Conservation (phyloP, 2,888 invertebrate species). For the Drosophila macrothrix region DNA sequence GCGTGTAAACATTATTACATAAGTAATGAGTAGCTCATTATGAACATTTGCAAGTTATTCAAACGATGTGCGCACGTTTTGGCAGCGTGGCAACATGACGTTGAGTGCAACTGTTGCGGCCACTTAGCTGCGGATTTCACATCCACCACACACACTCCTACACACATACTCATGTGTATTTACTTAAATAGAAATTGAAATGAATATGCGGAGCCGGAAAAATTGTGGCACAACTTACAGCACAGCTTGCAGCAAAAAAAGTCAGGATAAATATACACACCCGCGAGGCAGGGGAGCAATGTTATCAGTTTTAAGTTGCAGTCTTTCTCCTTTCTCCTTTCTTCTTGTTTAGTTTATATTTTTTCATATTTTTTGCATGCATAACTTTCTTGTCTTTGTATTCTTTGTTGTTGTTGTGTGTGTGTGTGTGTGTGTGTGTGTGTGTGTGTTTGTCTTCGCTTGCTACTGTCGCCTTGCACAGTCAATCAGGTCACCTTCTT, state of each 20-base stretch:
- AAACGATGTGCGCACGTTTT: slow-evolving; percentile 56
- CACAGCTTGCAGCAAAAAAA: slow-evolving; percentile 53
- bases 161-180: slow-evolving; percentile 1
- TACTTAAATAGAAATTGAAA: slow-evolving; percentile 69
- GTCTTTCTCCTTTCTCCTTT: background rate
- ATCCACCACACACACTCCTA: background rate
- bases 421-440: slow-evolving; percentile 10
- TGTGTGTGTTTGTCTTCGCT: slow-evolving; percentile 7
- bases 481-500: slow-evolving; percentile 53
- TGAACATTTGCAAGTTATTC: slow-evolving; percentile 48
- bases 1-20: slow-evolving; percentile 31
- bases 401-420: background rate
- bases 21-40: slow-evolving; percentile 34
- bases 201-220: slow-evolving; percentile 42
- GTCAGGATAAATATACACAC: slow-evolving; percentile 5
- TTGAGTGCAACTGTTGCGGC: slow-evolving; percentile 51
- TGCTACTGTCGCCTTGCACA: slow-evolving; percentile 3
- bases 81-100: slow-evolving; percentile 22
- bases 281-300: slow-evolving; percentile 18
- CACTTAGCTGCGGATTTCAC: slow-evolving; percentile 35
- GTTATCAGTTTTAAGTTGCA: slow-evolving; percentile 42
- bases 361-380: slow-evolving; percentile 30
- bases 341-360: background rate
- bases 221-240: slow-evolving; percentile 47
- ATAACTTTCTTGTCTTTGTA: slow-evolving; percentile 52